Conservation (phyloP, 2,888 invertebrate genomes). For the Chouioia cunea region DNA sequence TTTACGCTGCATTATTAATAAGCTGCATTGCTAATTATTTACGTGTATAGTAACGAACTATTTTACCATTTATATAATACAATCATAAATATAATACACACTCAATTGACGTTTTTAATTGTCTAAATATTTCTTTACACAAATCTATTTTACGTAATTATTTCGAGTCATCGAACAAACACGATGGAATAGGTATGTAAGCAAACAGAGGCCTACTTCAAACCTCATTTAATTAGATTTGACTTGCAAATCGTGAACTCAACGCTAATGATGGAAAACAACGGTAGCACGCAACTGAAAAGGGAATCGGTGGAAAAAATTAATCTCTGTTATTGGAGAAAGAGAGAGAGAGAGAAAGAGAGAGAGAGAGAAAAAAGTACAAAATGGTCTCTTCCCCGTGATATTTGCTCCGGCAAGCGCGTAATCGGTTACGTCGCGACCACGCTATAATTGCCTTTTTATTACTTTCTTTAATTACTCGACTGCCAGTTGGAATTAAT, state of each 20-base stretch:
- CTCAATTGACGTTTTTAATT: too few species aligned
- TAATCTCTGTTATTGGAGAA: constrained; percentile 23
- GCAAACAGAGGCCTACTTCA: too few species aligned
- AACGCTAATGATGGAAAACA: constrained; percentile 32
- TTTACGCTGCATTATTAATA: too few species aligned
- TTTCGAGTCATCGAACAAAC: too few species aligned
- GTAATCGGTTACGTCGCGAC: constrained; percentile 6
- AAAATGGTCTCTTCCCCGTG: background rate
- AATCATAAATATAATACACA: too few species aligned
- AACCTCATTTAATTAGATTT: constrained; percentile 41
- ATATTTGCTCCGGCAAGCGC: background rate
- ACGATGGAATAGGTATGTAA: background rate
- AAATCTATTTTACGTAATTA: too few species aligned
- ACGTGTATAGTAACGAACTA: too few species aligned
- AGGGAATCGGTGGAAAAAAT: constrained; percentile 33
- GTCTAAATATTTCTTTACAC: too few species aligned
- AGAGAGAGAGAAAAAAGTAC: background rate
- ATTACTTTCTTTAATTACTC: constrained; percentile 33
- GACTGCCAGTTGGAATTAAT: too few species aligned
- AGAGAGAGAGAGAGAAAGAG: background rate
- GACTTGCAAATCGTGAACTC: constrained; percentile 38
- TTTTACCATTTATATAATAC: too few species aligned
- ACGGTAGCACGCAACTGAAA: constrained; percentile 13
- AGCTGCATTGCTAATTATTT: too few species aligned
- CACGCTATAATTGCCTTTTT: constrained; percentile 25